Base-by-base conservation (phyloP, 2,797 vertebrate species). In the Lophotriccus pileatus region DNA sequence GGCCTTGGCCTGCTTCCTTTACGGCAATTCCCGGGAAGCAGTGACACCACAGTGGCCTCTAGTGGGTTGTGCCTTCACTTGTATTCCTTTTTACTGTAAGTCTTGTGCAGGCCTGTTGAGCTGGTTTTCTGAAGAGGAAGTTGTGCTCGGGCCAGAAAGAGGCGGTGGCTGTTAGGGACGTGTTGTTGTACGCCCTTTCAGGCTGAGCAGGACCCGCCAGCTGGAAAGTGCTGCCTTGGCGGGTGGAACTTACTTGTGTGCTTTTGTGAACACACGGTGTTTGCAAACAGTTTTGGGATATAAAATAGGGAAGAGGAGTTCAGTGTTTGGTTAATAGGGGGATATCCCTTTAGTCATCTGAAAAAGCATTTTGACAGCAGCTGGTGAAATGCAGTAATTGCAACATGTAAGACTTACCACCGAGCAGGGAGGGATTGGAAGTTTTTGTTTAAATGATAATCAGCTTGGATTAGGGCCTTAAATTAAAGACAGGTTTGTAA, bases 31-130 rank as follows among this genome's bases (percentile, higher is more conserved):
- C 10, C 7, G 17, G 36, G 47, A 89, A 80, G 23, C 64, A 44
- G 10, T 49, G 84, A 60, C 46, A 43, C 72, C n/a, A 63, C 76
- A 87, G 82, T 80, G 90, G 60, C 85, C 83, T 85, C 82, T 90
- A 80, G 85, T 77, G 92, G 68, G 56, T 93, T 89, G 10, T 93
- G 30, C 5, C 20, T 67, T 50, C 24, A 14, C 12, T 58, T 91
- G 17, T 73, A 7, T 39, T 83, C 15, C 18, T 58, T 36, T 36
- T 41, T 36, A 5, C 12, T 17, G 10, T 7, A 50, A 19, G 22
- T 66, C n/a, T 66, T 32, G 34, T 27, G 15, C n/a, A 66, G 47
- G 47, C 39, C 20, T 50, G 0, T 50, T 43, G n/a, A 73, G 6
- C n/a, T 79, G 11, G 3, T 10, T 79, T 87, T 87, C 62, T 47